Conservation (phyloP, 2,797 vertebrate species). For the Enteromius unitaeniatus region DNA sequence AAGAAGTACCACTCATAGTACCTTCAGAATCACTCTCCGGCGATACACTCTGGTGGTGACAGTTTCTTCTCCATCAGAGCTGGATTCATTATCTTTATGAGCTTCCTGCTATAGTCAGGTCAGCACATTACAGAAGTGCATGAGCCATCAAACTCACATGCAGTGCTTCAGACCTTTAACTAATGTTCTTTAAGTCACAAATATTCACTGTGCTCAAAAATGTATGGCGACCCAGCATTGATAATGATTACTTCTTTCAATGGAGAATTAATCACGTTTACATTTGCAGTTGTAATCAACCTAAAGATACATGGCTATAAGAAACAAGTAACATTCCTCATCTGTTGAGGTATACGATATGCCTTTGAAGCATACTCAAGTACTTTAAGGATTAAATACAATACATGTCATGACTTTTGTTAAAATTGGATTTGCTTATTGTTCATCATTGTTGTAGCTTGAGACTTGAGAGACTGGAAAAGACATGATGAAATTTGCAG, state of each 20-base stretch:
- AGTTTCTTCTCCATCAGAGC: constrained; percentile 89
- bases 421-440: not conserved
- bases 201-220: not conserved
- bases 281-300: not conserved
- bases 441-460: not conserved
- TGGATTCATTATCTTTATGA: constrained; percentile 80
- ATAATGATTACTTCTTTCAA: not conserved
- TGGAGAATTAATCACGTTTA: not conserved
- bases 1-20: constrained; percentile 71
- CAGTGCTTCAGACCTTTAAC: constrained; percentile 20
- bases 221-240: not conserved
- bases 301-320: not conserved
- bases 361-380: not conserved
- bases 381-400: not conserved
- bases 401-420: not conserved
- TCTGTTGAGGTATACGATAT: not conserved
- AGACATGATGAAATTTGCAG: not conserved
- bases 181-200: constrained; percentile 5
- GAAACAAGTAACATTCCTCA: not conserved
- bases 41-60: constrained; percentile 92
- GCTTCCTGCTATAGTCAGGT: constrained; percentile 87
- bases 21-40: constrained; percentile 94
- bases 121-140: constrained; percentile 71
- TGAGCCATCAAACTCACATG: constrained; percentile 27
- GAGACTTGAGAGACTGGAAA: not conserved